Evolutionary conservation across 1,140 invertebrate species (phyloP).

Genomic region (Macrosteles quadrilineatus): DNA sequence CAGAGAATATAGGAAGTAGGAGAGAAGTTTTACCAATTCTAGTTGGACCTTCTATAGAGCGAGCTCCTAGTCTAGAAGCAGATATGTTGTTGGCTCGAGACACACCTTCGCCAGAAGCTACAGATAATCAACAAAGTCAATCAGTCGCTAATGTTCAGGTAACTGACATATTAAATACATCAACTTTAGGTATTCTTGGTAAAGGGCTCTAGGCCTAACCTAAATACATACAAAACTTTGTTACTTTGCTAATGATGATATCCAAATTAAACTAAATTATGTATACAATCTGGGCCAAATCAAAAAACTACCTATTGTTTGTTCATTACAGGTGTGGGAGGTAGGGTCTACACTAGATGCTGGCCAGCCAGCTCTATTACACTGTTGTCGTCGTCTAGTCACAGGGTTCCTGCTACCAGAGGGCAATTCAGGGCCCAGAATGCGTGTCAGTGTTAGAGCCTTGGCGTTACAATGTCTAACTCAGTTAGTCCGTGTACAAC

Average conservation of each 20-base stretch:
- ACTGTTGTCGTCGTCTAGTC: constrained; percentile 71
- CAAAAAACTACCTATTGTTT: no score
- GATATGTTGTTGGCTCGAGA: constrained; percentile 15
- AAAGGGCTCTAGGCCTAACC: no score
- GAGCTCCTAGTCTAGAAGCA: constrained; percentile 27
- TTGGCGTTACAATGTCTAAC: constrained; percentile 75
- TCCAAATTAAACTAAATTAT: no score
- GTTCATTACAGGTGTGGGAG: constrained; percentile 55
- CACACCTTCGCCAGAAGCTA: constrained; percentile 5
- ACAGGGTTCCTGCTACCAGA: constrained; percentile 70
- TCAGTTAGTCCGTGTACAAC: constrained; percentile 67
- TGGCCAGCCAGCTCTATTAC: constrained; percentile 61
- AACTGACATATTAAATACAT: no score
- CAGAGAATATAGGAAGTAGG: background rate
- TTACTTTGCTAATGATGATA: no score
- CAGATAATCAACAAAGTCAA: no score
- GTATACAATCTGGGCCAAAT: no score
- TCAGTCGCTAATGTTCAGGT: no score
- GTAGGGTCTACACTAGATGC: constrained; percentile 67
- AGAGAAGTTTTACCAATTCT: background rate
- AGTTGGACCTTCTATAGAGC: background rate
- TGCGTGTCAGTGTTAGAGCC: constrained; percentile 83
- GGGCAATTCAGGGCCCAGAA: constrained; percentile 63
- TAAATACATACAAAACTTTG: no score
- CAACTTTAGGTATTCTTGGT: no score